These are phyloP conservation scores for Coremacera marginata DNA, from an alignment of 2,888 invertebrate species.

Conservation along the genomic window DNA sequence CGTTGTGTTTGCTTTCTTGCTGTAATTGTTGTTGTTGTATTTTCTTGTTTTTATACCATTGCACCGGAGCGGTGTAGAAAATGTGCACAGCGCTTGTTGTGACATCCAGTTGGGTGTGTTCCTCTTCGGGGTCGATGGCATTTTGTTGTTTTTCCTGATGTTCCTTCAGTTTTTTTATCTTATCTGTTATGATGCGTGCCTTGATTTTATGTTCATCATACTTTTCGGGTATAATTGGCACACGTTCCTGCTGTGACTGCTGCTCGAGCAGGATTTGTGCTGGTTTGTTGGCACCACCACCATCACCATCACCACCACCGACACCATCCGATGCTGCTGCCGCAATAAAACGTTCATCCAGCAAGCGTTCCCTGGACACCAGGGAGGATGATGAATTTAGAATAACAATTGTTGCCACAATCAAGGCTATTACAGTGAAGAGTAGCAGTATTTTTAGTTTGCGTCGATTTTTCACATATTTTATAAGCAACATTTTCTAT, in stretches of 20 bases:
- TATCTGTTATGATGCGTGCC: conserved; percentile 65
- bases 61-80: conserved; percentile 66
- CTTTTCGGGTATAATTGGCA: conserved; percentile 67
- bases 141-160: conserved; percentile 54
- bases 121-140: conserved; percentile 57
- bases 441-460: conserved; percentile 65
- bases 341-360: conserved; percentile 62
- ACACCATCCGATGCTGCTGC: conserved; percentile 49
- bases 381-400: conserved; percentile 57
- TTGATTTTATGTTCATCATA: conserved; percentile 68
- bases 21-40: conserved; percentile 35
- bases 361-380: conserved; percentile 58
- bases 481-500: conserved; percentile 64
- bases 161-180: conserved; percentile 62
- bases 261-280: conserved; percentile 51
- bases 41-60: conserved; percentile 67
- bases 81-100: conserved; percentile 65
- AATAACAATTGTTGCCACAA: conserved; percentile 63
- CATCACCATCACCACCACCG: conserved; percentile 7
- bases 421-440: conserved; percentile 60
- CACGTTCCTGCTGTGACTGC: conserved; percentile 58
- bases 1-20: not conserved
- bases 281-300: conserved; percentile 38
- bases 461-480: conserved; percentile 67
- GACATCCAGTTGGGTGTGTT: conserved; percentile 57